Evolutionary conservation across 2,797 vertebrate genomes (phyloP).

Genomic region (Apodemus agrarius): DNA sequence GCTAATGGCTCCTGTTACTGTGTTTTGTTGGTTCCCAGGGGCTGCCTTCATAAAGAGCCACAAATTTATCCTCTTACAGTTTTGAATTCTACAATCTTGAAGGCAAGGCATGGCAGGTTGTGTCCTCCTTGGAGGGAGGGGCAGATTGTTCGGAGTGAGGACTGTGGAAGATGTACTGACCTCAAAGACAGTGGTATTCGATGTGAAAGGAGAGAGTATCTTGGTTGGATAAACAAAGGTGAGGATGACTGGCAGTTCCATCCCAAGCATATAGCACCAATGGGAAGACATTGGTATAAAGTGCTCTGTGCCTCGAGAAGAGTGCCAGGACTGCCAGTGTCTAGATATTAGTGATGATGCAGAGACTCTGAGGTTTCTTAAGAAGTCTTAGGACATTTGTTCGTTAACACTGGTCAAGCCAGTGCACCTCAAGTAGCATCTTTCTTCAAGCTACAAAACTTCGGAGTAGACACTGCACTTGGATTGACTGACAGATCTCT

Average conservation of each 20-base stretch:
- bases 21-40: not conserved
- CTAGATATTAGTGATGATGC: not conserved
- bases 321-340: not conserved
- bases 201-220: not conserved
- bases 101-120: not conserved
- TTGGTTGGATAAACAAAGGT: constrained; percentile 9
- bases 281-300: not conserved
- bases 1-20: not conserved
- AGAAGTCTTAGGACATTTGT: constrained; percentile 54
- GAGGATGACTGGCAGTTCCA: not conserved
- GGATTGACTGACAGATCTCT: not conserved
- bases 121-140: not conserved
- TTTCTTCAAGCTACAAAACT: constrained; percentile 56
- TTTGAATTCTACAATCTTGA: not conserved
- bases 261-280: not conserved
- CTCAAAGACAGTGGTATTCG: not conserved
- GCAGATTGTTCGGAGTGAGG: not conserved
- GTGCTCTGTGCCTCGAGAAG: not conserved
- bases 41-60: not conserved
- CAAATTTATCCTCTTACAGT: not conserved
- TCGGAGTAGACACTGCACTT: constrained; percentile 32
- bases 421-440: constrained; percentile 47
- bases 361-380: constrained; percentile 30
- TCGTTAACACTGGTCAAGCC: constrained; percentile 20
- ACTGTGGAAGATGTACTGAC: not conserved